A percentile compares a stretch with the other conserved stretches of the same genome.
Conservation (phyloP, 2,113 vertebrate genomes). For the Anser brachyrhynchus region DNA sequence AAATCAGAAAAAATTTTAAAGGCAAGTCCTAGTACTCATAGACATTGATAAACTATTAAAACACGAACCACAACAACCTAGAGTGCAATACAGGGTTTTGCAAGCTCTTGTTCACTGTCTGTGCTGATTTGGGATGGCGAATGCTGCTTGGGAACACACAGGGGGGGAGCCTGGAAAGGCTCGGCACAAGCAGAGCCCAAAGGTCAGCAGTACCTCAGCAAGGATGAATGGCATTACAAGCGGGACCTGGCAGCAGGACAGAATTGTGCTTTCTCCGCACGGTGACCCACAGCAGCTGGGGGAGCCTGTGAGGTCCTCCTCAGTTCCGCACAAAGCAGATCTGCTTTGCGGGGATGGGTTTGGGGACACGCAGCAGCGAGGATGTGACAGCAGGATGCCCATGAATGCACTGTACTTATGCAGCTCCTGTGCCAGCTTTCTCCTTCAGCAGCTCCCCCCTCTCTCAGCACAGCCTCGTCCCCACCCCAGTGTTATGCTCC, state of each 20-base stretch:
- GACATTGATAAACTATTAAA: background rate
- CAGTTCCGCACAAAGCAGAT: background rate
- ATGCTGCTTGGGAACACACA: accelerated
- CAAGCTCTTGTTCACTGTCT: background rate
- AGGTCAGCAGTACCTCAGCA: constrained; percentile 36
- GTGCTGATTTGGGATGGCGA: background rate
- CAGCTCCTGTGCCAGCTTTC: background rate
- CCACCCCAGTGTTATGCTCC: background rate
- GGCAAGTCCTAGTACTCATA: background rate
- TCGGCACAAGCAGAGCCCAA: background rate
- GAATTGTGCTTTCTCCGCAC: background rate
- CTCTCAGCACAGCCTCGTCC: background rate
- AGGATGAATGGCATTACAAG: background rate
- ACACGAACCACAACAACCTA: background rate
- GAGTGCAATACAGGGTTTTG: background rate
- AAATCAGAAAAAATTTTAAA: background rate
- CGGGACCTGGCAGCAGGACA: background rate
- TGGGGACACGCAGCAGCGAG: background rate
- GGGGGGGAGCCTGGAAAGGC: background rate
- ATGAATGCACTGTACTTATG: background rate
- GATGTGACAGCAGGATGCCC: background rate
- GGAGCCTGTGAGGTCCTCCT: background rate
- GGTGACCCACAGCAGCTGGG: background rate
- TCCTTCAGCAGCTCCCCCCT: background rate
- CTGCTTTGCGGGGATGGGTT: background rate